Percentiles rank a stretch among this genome's conserved stretches.
Evolutionary conservation across 2,797 vertebrate species (phyloP).

Genomic region (Pogoniulus pusillus): DNA sequence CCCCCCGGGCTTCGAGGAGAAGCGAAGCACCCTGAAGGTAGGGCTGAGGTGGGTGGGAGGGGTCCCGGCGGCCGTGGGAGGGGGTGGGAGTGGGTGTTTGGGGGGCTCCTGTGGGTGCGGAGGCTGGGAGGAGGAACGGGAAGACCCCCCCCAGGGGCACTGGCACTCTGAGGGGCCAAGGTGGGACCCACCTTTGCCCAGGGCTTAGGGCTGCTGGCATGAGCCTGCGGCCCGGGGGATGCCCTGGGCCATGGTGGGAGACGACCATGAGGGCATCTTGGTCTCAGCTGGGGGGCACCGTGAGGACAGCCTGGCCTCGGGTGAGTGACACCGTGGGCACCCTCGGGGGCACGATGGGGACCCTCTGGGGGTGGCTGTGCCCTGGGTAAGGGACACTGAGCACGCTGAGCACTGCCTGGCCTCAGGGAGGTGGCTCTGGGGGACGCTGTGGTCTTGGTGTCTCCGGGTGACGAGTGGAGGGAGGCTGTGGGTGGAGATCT

Average conservation of each 20-base stretch:
- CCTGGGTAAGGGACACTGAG: not conserved
- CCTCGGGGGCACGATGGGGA: too few relatives aligned
- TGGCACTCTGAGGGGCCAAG: not conserved
- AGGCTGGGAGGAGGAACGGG: not conserved
- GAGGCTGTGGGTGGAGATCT: not conserved
- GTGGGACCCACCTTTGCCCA: not conserved
- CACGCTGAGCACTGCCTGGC: not conserved
- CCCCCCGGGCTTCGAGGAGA: conserved; percentile 86
- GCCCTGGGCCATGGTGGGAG: too few relatives aligned
- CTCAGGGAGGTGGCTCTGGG: too few relatives aligned
- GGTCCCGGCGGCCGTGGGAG: not conserved
- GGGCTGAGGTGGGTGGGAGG: not conserved
- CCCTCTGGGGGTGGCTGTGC: not conserved
- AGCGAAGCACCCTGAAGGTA: conserved; percentile 89
- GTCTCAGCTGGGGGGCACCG: too few relatives aligned
- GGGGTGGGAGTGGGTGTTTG: not conserved
- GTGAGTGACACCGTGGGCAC: not conserved
- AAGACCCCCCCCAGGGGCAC: not conserved
- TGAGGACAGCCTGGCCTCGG: too few relatives aligned
- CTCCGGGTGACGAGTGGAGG: not conserved
- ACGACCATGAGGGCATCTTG: not conserved
- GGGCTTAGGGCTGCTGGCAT: too few relatives aligned
- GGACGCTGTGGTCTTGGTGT: not conserved
- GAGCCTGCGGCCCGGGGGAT: not conserved
- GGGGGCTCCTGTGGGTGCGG: not conserved